Evolutionary conservation across 92 coral and sea anemone species (phyloP), one percentile per base, ranked within the genome.

Genomic region (Ricordea florida): DNA sequence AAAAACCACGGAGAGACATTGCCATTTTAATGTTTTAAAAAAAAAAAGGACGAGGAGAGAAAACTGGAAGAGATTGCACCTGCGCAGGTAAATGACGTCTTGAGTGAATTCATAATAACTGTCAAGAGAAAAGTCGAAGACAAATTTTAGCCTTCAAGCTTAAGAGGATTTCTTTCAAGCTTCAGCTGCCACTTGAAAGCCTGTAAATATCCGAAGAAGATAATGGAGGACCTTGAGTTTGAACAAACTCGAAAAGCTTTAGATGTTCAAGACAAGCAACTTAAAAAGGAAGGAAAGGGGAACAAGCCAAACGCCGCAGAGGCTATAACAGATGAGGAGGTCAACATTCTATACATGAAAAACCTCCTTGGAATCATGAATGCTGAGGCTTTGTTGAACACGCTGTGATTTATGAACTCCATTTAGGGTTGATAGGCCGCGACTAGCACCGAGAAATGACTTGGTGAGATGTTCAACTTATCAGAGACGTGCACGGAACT

Each of bases 351-450:
- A 20, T 57, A 79, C 66, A 80, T 56, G 14, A 40, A 72, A n/a
- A 36, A 47, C 32, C 25, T 73, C 35, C 81, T 62, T 66, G 84
- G 76, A 74, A 38, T 56, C 41, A 74, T 70, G 24, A 82, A 57
- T 76, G 43, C 29, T 25, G 85, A 83, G 46, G 69, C 85, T 44
- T 51, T 83, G 67, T 72, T 78, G 57, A 76, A 61, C 47, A 84
- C 80, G 44, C 66, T 76, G n/a, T 76, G 80, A 83, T 36, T 65
- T 42, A 51, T 74, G 50, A 72, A 74, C 72, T 28, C 8, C 66
- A 78, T 15, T 79, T 85, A 69, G 81, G 90, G 37, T 51, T 86
- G 61, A 63, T 79, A 73, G 91, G 83, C 14, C 73, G 83, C 48
- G 79, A 80, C 43, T 83, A 74, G 35, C 90, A 78, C 64, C 74